These are phyloP conservation scores for Lagenorhynchus albirostris DNA, from an alignment of 2,113 vertebrate genomes.

Conservation along the genomic window DNA sequence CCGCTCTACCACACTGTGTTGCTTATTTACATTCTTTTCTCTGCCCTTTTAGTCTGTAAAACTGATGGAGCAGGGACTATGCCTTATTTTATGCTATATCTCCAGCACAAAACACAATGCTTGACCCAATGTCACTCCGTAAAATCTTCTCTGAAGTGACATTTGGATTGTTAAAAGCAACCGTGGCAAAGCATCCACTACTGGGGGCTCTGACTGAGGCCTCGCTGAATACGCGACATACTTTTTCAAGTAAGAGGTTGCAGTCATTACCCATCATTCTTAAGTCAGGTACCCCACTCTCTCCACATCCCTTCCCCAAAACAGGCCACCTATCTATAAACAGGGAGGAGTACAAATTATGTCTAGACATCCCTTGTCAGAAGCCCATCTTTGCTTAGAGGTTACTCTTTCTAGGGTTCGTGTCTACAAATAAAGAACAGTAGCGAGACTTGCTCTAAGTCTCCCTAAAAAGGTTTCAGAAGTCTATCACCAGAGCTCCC, in stretches of 20 bases:
- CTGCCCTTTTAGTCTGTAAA: background rate
- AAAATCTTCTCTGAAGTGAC: background rate
- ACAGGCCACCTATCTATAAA: background rate
- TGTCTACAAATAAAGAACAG: background rate
- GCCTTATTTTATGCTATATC: background rate
- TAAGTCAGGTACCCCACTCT: background rate
- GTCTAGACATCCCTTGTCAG: background rate
- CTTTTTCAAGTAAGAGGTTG: background rate
- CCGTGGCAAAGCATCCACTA: background rate
- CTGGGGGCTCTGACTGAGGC: background rate
- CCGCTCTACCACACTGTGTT: fast-evolving
- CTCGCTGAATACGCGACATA: background rate
- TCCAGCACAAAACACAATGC: background rate
- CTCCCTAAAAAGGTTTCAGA: background rate
- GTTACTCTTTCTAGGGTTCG: background rate
- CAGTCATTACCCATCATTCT: background rate
- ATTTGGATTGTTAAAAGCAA: background rate
- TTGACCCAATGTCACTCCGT: background rate
- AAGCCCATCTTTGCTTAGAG: background rate
- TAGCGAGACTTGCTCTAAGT: background rate
- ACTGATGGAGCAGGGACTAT: background rate
- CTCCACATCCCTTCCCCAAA: background rate
- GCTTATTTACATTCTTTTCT: background rate
- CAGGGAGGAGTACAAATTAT: background rate
- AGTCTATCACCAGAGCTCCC: background rate